Evolutionary conservation across 2,797 vertebrate genomes (phyloP), one percentile per base, ranked within the genome.

Genomic region (Hippoglossus hippoglossus): DNA sequence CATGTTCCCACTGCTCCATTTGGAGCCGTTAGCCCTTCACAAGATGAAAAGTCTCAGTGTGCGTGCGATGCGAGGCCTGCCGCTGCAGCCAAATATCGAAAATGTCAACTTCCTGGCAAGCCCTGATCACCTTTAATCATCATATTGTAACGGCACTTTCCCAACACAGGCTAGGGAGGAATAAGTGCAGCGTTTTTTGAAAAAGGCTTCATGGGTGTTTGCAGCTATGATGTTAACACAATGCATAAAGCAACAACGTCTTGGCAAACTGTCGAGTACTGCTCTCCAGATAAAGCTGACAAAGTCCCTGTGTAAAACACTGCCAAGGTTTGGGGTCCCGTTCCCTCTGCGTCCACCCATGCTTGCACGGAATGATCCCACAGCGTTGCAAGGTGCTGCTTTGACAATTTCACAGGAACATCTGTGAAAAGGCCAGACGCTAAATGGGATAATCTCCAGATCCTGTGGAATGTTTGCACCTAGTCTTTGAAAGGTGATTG

Each of bases 51-150:
- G 84, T 77, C 77, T 22, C 60, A 58, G 61, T 74, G 83, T 83
- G 84, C 60, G 67, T 85, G 84, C 72, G 51, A 84, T 68, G 34
- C 22, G n/a, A 62, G 67, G 71, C 55, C 74, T 51, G 75, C 51
- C 12, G 55, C 77, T 59, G 60, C 59, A 62, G 85, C 81, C 85
- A 91, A 81, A 82, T 61, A 71, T 71, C 61, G 76, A 79, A 77
- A 88, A 90, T 82, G 83, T 91, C 84, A 81, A 79, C 79, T 77
- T 87, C 82, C 84, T 92, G 89, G 88, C 85, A 86, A 67, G 57
- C 75, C 11, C 47, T 10, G 68, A 76, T 81, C 77, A 70, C 83
- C 84, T 92, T 89, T 88, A 85, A 78, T 90, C 86, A 87, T 75
- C 66, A 58, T 52, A 68, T 65, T 71, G 71, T 73, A 77, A 65